These are phyloP conservation scores for Cheilosia soror DNA, from an alignment of 2,888 invertebrate species.

Conservation along the genomic window DNA sequence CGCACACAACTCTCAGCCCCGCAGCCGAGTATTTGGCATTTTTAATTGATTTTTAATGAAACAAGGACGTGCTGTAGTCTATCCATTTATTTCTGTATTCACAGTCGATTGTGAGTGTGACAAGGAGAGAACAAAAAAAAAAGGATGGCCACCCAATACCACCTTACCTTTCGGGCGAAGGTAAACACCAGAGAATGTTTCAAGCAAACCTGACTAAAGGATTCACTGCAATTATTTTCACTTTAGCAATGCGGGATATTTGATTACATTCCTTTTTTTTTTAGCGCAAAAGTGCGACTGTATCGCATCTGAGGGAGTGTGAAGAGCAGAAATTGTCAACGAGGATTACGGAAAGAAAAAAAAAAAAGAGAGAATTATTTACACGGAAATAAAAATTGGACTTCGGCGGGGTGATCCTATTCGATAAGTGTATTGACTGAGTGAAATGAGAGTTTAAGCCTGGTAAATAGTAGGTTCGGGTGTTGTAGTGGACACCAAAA, in stretches of 20 bases:
- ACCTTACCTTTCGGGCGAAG: neutral
- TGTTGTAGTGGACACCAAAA: too few relatives aligned
- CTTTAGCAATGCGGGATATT: conserved; percentile 63
- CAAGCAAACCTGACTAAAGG: conserved; percentile 35
- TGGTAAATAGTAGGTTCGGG: too few relatives aligned
- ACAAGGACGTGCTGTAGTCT: conserved; percentile 54
- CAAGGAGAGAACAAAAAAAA: neutral
- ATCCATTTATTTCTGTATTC: conserved; percentile 41
- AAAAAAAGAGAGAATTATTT: conserved; percentile 48
- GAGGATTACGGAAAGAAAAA: conserved; percentile 41
- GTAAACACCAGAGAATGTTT: conserved; percentile 48
- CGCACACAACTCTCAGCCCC: conserved; percentile 10
- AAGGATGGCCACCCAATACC: neutral
- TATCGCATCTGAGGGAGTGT: neutral
- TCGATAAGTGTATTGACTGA: conserved; percentile 51
- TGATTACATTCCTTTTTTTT: conserved; percentile 43
- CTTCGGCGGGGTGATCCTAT: conserved; percentile 19
- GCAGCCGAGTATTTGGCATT: conserved; percentile 49
- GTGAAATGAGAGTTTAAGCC: conserved; percentile 40
- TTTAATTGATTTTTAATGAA: conserved; percentile 74
- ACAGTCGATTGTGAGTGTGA: neutral
- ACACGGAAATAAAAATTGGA: conserved; percentile 40
- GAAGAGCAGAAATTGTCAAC: conserved; percentile 26
- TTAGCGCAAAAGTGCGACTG: conserved; percentile 1
- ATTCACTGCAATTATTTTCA: conserved; percentile 57